A percentile compares a stretch with the other conserved stretches of the same genome.
Conservation (phyloP, 37 sponge, comb jelly and placozoan species). For the Beroe forskalii region DNA sequence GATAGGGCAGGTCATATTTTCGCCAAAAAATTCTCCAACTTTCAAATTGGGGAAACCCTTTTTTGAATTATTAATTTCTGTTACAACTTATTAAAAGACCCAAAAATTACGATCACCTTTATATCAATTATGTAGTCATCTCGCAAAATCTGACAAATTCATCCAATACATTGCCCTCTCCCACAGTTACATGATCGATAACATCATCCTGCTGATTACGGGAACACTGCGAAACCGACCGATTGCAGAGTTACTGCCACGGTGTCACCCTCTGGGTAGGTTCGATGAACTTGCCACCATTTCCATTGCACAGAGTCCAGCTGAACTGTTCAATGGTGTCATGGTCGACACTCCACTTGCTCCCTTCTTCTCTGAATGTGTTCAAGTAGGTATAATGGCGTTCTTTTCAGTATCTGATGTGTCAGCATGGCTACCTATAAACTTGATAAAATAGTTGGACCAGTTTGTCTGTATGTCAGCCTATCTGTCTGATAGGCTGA, state of each 20-base stretch:
- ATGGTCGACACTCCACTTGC: slow-evolving; percentile 98
- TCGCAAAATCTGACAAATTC: background rate
- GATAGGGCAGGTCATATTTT: no score
- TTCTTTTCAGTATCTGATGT: no score
- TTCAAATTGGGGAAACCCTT: no score
- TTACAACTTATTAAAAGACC: background rate
- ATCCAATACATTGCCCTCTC: background rate
- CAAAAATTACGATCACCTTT: no score
- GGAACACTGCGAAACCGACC: slow-evolving; percentile 93
- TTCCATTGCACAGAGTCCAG: slow-evolving; percentile 91
- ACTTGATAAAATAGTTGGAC: no score
- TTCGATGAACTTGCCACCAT: slow-evolving; percentile 94
- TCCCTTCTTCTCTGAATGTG: slow-evolving; percentile 39
- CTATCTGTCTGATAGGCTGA: no score
- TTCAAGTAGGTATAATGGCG: background rate
- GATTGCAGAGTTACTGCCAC: slow-evolving; percentile 86
- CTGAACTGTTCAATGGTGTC: slow-evolving; percentile 94
- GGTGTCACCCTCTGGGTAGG: slow-evolving; percentile 95
- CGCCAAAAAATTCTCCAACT: no score
- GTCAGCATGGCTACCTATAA: no score
- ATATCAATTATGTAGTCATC: background rate
- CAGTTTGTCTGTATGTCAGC: no score
- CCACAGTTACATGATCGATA: slow-evolving; percentile 99
- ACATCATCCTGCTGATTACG: slow-evolving; percentile 96
- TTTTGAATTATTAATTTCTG: background rate